Base-by-base conservation (phyloP, 2,888 invertebrate species). In the Sesia apiformis region DNA sequence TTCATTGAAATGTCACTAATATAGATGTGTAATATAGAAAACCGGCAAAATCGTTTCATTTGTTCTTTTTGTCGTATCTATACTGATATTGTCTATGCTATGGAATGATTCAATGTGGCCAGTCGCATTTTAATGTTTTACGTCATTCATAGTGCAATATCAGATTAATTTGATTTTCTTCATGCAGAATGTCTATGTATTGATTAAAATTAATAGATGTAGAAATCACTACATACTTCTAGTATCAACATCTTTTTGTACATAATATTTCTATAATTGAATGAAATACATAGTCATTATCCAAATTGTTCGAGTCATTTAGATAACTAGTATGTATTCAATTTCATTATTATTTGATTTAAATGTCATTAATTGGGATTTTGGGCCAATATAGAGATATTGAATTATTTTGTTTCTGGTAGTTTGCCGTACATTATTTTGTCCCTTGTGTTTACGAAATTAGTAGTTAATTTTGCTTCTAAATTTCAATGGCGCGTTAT, bases 1-100 rank as follows among this genome's bases (percentile, higher is more conserved):
- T 78, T 79, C 79, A 77, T 80, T 81, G 69, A 76, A 76, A 78
- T 81, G 82, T 84, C 83, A 83, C 83, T 81, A 83, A 83, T 81
- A 76, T 83, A 81, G 77, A 77, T 82, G 76, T 84, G 79, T 84
- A 81, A 77, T 78, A 84, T 82, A 84, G 80, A 69, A 69, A 74
- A 74, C 67, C 69, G 72, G 69, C 68, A 67, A 69, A 23, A 69
- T 62, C 64, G 63, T 68, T 61, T 62, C 58, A 66, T 61, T 58
- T 67, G 56, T 65, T 69, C 63, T 72, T 76, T 69, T 67, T 76
- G 72, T 69, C 67, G 70, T 23, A 23, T 76, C 66, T 63, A 57
- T 56, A 63, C 7, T 62, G 64, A 61, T 63, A 62, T 69, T 65
- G 67, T 65, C 61, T 66, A 63, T 63, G 63, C 65, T 69, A 23